Base-by-base conservation (phyloP, 2,113 vertebrate species). In the Equus przewalskii region DNA sequence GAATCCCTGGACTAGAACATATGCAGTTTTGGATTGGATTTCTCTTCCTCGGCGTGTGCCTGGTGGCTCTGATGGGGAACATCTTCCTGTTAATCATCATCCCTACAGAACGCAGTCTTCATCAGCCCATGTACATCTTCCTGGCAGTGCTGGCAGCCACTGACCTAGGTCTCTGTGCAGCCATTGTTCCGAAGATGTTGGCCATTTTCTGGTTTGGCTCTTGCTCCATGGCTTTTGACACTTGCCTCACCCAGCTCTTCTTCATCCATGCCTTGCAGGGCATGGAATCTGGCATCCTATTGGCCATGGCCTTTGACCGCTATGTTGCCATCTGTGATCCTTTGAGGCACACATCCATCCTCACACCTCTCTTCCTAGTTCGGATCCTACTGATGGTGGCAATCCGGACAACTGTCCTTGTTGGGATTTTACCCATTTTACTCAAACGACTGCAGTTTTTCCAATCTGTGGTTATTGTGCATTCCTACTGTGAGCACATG, bases 191-290 rank as follows among this genome's bases (percentile, higher is more conserved):
- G 24, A 98, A 98, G 94, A 97, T 97, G 96, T 70, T 98, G 84
- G 87, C 96, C 21, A 84, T 98, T 8, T 98, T 98, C 97, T 98
- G 98, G 97, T 97, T 98, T 96, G 4, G 0, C 0, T 91, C 92
- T 0, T 5, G 33, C 1, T 91, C 96, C 28, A 98, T 98, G 49
- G 90, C 96, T 58, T 98, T 98, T 0, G 4, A 80, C 0, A 70
- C 88, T 9, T 98, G 98, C 82, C 97, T 98, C 0, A 69, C 95
- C 1, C 98, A 98, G 87, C 98, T 98, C 80, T 98, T 98, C 89
- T 97, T 98, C 69, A 96, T 98, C n/a, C 98, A 98, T 5, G 85
- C 97, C 14, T 97, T 97, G 60, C 91, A 94, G 70, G 96, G 94
- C 69, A 95, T 98, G 65, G 97, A 98, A 93, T 98, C 96, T 0